phyloP scores from a whole-genome alignment of 2,113 vertebrate species.

The Xiphorhynchus elegans region DNA sequence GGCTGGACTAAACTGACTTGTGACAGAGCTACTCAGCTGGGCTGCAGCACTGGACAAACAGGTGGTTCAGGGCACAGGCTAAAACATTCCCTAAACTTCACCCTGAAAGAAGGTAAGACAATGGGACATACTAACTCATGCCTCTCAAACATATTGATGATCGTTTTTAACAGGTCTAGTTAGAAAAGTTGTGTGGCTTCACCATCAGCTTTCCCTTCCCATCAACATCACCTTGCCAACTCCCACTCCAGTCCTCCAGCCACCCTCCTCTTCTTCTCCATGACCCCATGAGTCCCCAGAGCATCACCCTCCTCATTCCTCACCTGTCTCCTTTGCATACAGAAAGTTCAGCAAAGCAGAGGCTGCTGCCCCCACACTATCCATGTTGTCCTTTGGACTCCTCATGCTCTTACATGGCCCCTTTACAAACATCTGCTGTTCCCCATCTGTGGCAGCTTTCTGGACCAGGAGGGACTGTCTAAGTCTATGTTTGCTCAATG shows the following conservation, averaged over 20 bases:
- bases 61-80: neutral
- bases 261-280: neutral
- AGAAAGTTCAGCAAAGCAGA: neutral
- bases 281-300: neutral
- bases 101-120: neutral
- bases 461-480: neutral
- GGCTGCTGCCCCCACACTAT: fast-evolving
- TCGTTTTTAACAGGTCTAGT: neutral
- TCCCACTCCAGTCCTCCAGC: neutral
- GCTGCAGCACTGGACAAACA: neutral
- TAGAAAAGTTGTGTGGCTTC: neutral
- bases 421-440: neutral
- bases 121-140: neutral
- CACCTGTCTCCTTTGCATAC: neutral
- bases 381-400: neutral
- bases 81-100: neutral
- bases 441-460: neutral
- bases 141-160: neutral
- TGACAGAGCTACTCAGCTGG: neutral
- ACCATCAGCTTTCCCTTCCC: neutral
- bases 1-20: neutral
- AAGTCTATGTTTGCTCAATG: neutral
- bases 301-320: neutral
- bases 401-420: fast-evolving
- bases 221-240: neutral